These are phyloP conservation scores for Conus betulinus DNA, from an alignment of 1,140 invertebrate species.

Conservation along the genomic window DNA sequence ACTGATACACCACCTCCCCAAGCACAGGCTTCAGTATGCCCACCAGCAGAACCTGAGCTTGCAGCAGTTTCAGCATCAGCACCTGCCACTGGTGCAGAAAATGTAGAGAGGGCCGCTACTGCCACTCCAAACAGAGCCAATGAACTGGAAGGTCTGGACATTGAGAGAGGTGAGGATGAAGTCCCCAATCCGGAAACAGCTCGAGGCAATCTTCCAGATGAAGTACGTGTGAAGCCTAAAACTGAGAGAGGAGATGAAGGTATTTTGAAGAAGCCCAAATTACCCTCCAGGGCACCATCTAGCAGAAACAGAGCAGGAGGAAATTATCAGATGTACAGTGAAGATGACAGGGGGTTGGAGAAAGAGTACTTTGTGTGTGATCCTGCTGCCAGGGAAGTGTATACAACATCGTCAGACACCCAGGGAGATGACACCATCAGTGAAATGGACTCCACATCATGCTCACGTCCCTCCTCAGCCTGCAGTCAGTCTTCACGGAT, in stretches of 20 bases:
- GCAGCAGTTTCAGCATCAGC: background rate
- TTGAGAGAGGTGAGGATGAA: constrained; percentile 24
- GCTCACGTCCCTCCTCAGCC: constrained; percentile 15
- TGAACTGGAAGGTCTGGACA: constrained; percentile 24
- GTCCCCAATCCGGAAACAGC: background rate
- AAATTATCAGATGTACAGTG: background rate
- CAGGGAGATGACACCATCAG: background rate
- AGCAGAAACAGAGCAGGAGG: background rate
- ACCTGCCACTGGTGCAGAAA: background rate
- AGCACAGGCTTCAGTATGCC: background rate
- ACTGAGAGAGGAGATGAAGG: constrained; percentile 18
- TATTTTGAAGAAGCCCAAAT: background rate
- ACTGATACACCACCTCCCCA: background rate
- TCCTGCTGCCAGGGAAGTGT: background rate
- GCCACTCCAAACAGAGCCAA: background rate
- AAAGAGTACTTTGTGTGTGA: constrained; percentile 20
- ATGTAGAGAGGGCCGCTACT: background rate
- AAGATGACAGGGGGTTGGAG: constrained; percentile 24
- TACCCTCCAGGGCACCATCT: constrained; percentile 13
- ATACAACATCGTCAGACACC: constrained; percentile 3
- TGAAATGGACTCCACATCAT: background rate
- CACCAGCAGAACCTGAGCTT: background rate
- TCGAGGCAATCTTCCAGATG: background rate
- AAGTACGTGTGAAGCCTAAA: background rate
- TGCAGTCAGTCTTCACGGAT: constrained; percentile 24